Evolutionary conservation across 2,113 vertebrate species (phyloP).

Genomic region (Sapayoa aenigma): DNA sequence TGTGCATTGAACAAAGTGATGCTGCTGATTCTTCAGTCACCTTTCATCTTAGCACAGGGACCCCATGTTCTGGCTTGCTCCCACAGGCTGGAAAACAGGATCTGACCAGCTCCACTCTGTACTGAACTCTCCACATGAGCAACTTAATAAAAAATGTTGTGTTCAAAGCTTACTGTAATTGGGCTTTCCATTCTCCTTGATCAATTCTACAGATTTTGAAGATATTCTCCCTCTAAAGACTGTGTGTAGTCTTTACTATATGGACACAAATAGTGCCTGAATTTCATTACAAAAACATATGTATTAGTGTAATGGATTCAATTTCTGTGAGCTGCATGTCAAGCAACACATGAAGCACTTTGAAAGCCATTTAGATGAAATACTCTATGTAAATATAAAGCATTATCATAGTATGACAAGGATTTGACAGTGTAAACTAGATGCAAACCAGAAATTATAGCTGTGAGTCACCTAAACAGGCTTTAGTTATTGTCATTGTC

Average conservation of each 20-base stretch:
- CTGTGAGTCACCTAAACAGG: constrained; percentile 14
- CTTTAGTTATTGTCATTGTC: not conserved
- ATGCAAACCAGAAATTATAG: constrained; percentile 42
- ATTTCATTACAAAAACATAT: not conserved
- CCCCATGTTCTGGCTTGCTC: not conserved
- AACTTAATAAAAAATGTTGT: not conserved
- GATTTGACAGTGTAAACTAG: not conserved
- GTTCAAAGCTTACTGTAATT: not conserved
- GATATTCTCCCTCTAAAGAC: not conserved
- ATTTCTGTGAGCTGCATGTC: not conserved
- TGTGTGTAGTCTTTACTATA: not conserved
- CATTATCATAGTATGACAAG: not conserved
- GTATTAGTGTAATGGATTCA: not conserved
- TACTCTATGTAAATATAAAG: not conserved
- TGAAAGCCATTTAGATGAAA: constrained; percentile 14
- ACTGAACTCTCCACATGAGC: not conserved
- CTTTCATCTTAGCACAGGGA: not conserved
- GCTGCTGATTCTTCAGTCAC: not conserved
- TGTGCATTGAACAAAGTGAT: not conserved
- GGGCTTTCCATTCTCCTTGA: not conserved
- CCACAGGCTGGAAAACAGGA: not conserved
- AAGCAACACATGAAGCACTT: not conserved
- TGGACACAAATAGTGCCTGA: not conserved
- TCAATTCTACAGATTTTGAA: not conserved
- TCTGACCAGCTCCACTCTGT: not conserved